Evolutionary conservation across 2,888 invertebrate genomes (phyloP).

Genomic region (Pterostichus madidus): DNA sequence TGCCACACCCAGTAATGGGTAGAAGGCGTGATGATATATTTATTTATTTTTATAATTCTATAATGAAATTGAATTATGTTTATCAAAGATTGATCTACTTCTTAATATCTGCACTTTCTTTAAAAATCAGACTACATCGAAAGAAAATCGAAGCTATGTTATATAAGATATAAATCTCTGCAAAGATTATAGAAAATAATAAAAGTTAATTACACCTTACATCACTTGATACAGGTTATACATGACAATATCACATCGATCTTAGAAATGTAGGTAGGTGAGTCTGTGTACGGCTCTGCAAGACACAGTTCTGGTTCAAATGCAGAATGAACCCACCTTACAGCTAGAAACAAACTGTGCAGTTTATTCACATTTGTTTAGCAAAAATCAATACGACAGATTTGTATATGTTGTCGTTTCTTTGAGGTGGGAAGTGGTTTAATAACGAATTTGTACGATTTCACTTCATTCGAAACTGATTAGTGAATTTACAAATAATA

Average conservation of each 20-base stretch:
- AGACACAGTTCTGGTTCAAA: slow-evolving; percentile 33
- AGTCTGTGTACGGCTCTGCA: not conserved
- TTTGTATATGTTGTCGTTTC: slow-evolving; percentile 12
- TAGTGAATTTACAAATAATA: no score
- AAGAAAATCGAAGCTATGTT: no score
- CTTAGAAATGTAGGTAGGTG: slow-evolving; percentile 13
- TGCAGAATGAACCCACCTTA: slow-evolving; percentile 10
- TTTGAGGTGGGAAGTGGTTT: not conserved
- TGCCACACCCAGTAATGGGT: no score
- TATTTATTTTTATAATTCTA: no score
- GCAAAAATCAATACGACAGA: slow-evolving; percentile 7
- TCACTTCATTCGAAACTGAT: no score
- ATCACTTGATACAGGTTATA: slow-evolving; percentile 12
- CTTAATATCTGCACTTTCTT: no score
- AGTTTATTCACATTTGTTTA: slow-evolving; percentile 21
- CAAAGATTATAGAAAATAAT: not conserved
- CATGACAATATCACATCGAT: slow-evolving; percentile 41
- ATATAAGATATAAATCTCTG: no score
- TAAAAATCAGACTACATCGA: no score
- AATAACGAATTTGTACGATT: no score
- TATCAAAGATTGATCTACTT: no score
- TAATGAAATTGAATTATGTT: no score
- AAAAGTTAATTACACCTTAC: slow-evolving; percentile 44
- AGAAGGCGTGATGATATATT: no score
- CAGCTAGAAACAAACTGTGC: not conserved